phyloP scores from a whole-genome alignment of 1,140 invertebrate genomes.

The Macrotrachela quadricornifera region DNA sequence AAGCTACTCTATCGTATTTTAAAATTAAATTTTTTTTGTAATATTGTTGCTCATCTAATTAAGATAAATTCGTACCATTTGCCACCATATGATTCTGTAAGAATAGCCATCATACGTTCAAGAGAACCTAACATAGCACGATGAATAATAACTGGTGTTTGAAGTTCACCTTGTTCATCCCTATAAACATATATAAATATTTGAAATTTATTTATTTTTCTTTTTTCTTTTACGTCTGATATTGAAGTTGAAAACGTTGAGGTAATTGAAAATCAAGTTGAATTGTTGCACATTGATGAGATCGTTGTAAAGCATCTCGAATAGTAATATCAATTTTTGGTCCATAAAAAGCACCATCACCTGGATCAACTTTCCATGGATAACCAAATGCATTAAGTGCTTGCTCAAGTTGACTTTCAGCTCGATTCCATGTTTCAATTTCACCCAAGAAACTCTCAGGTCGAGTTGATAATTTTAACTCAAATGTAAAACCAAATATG shows the following conservation, averaged over 20 bases:
- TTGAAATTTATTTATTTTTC: no score
- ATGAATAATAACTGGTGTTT: constrained; percentile 86
- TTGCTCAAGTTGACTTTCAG: constrained; percentile 13
- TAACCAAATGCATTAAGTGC: not conserved
- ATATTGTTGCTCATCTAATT: no score
- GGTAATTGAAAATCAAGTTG: constrained; percentile 95
- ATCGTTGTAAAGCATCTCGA: constrained; percentile 63
- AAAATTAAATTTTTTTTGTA: no score
- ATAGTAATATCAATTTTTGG: constrained; percentile 98
- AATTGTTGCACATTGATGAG: constrained; percentile 88
- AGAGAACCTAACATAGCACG: constrained; percentile 85
- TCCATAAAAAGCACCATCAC: constrained; percentile 95
- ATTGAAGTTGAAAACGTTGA: constrained; percentile 62
- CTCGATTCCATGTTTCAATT: constrained; percentile 48
- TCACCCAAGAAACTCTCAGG: constrained; percentile 86
- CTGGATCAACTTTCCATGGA: constrained; percentile 20
- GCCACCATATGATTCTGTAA: constrained; percentile 83
- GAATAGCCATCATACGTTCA: constrained; percentile 88
- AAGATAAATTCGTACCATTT: constrained; percentile 41
- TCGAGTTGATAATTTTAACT: constrained; percentile 68
- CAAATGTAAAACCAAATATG: constrained; percentile 80
- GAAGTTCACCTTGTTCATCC: constrained; percentile 53
- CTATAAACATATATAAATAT: no score
- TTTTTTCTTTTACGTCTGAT: constrained; percentile 39
- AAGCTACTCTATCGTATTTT: no score